These are phyloP conservation scores for Cebidichthys violaceus DNA, from an alignment of 2,113 vertebrate species.

Conservation along the genomic window DNA sequence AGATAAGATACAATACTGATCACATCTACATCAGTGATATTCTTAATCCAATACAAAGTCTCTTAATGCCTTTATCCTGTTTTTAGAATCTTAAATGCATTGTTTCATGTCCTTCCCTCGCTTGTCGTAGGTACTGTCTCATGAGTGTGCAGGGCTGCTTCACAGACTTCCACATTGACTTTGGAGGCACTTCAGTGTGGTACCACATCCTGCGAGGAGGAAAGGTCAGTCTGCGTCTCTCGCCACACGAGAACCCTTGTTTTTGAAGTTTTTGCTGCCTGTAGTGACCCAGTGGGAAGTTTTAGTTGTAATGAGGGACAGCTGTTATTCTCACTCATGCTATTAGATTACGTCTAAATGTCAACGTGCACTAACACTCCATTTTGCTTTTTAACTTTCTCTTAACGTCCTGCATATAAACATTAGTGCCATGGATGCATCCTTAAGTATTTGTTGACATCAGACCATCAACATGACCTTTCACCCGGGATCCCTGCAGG, in stretches of 20 bases:
- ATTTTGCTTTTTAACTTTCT: constrained; percentile 8
- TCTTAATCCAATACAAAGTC: neutral
- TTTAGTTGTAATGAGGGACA: neutral
- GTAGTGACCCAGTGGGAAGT: neutral
- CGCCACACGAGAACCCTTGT: neutral
- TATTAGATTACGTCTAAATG: neutral
- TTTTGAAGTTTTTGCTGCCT: neutral
- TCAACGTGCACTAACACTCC: neutral
- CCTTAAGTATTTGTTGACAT: constrained; percentile 12
- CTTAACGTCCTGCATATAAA: neutral
- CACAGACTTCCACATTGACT: constrained; percentile 99
- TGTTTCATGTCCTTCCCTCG: constrained; percentile 1
- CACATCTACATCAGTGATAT: neutral
- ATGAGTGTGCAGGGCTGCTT: constrained; percentile 99
- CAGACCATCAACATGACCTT: neutral
- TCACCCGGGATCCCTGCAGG: constrained; percentile 76
- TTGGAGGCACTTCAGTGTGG: constrained; percentile 98
- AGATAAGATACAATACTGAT: neutral
- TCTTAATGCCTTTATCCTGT: neutral
- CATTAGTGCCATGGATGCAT: neutral
- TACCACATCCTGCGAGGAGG: constrained; percentile 97
- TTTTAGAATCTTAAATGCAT: neutral
- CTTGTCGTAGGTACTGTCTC: constrained; percentile 90
- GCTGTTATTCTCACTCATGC: neutral
- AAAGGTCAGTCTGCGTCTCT: constrained; percentile 86